Percentiles rank a stretch among this genome's conserved stretches.
These are phyloP conservation scores for Champsocephalus gunnari DNA, from an alignment of 2,797 vertebrate species.

Conservation along the genomic window DNA sequence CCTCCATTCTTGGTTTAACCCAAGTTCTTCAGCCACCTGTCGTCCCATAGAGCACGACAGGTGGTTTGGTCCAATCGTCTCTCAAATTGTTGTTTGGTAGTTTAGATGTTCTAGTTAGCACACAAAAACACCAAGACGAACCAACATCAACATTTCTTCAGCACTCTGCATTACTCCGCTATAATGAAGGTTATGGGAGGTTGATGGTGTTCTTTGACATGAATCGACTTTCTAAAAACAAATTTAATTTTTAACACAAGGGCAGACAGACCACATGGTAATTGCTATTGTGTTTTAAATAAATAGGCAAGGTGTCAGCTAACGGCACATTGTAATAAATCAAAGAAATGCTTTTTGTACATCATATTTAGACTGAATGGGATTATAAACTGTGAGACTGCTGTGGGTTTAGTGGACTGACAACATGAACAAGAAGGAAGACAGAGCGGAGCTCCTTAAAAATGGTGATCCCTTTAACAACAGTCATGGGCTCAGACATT, in stretches of 20 bases:
- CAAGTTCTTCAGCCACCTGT: no score
- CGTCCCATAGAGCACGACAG: no score
- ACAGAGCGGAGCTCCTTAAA: slow-evolving; percentile 15
- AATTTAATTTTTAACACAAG: slow-evolving; percentile 12
- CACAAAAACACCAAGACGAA: no score
- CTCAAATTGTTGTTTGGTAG: no score
- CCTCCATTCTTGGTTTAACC: no score
- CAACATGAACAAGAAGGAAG: slow-evolving; percentile 1
- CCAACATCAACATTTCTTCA: no score
- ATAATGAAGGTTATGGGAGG: no score
- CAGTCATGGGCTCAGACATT: slow-evolving; percentile 7
- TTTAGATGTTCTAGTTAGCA: no score
- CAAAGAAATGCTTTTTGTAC: background rate
- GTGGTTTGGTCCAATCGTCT: no score
- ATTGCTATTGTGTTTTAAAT: slow-evolving; percentile 1
- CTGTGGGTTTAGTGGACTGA: slow-evolving; percentile 20
- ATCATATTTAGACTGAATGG: background rate
- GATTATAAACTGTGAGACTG: slow-evolving; percentile 11
- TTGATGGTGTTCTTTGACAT: background rate
- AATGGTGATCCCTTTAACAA: slow-evolving; percentile 8
- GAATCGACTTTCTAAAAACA: slow-evolving; percentile 38
- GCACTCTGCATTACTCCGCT: no score
- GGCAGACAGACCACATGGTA: background rate
- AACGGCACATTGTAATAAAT: background rate
- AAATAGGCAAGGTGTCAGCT: slow-evolving; percentile 2